phyloP scores from a whole-genome alignment of 1,140 invertebrate species.

The Diploscapter pachys region DNA sequence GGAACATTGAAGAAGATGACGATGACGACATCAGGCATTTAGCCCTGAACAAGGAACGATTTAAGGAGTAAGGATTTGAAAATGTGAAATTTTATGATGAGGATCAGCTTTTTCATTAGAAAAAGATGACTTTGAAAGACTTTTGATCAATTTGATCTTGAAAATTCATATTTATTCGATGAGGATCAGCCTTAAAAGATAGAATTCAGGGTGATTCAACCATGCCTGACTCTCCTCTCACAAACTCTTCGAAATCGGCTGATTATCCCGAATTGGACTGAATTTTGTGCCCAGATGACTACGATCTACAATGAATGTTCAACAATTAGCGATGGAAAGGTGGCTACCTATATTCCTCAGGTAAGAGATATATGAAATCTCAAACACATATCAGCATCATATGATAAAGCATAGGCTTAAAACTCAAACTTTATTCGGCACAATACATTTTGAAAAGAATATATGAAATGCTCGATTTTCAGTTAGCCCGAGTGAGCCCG shows the following conservation, averaged over 20 bases:
- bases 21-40: conserved; percentile 43
- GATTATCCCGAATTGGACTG: conserved; percentile 87
- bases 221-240: conserved; percentile 70
- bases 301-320: conserved; percentile 75
- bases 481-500: conserved; percentile 70
- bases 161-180: not conserved
- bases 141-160: not conserved
- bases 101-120: conserved; percentile 13
- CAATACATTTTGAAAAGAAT: no score
- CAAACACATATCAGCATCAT: no score
- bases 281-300: conserved; percentile 83
- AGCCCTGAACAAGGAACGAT: conserved; percentile 43
- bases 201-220: conserved; percentile 48
- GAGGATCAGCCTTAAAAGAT: no score
- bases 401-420: no score
- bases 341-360: conserved; percentile 88
- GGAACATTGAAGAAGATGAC: conserved; percentile 40
- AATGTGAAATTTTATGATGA: not conserved
- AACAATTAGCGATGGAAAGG: conserved; percentile 60
- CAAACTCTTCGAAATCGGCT: conserved; percentile 87
- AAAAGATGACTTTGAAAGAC: no score
- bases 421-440: no score
- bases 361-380: conserved; percentile 64
- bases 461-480: conserved; percentile 42
- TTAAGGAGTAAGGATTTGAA: conserved; percentile 46